Percentiles rank a stretch among this genome's conserved stretches.
Evolutionary conservation across 2,888 invertebrate genomes (phyloP).

Genomic region (Aporophyla lueneburgensis): DNA sequence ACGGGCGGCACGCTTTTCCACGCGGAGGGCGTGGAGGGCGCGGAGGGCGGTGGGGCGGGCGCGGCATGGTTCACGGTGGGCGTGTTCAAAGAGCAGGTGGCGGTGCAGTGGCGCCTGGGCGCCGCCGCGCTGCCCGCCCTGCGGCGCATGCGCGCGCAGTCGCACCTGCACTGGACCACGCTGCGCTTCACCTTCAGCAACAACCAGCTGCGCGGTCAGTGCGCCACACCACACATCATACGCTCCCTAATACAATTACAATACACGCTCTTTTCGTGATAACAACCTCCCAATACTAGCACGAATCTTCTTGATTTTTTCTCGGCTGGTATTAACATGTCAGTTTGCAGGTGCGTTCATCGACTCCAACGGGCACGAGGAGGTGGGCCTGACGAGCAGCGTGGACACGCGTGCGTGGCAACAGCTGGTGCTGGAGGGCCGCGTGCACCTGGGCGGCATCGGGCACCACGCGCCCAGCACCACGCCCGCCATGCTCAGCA

Average conservation of each 20-base stretch:
- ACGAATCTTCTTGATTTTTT: too few relatives aligned
- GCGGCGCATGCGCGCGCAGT: conserved; percentile 75
- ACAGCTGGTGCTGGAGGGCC: conserved; percentile 85
- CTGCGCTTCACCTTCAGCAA: conserved; percentile 81
- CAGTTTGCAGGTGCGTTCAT: conserved; percentile 74
- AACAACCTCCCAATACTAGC: too few relatives aligned
- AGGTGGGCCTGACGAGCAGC: conserved; percentile 85
- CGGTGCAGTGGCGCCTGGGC: conserved; percentile 92
- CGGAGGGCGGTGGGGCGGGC: conserved; percentile 68
- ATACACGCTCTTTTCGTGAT: background rate
- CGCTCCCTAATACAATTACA: background rate
- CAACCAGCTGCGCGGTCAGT: conserved; percentile 70
- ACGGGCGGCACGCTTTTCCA: conserved; percentile 95
- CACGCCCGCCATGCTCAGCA: conserved; percentile 22
- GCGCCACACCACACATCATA: conserved; percentile 61
- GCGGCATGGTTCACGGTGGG: conserved; percentile 92
- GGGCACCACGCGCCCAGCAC: conserved; percentile 53
- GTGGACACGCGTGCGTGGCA: conserved; percentile 89
- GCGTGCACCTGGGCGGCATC: conserved; percentile 82
- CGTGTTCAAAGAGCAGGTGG: conserved; percentile 93
- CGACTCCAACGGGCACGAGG: conserved; percentile 89
- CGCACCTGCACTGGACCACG: conserved; percentile 79
- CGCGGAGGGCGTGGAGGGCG: conserved; percentile 84
- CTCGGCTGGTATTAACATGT: background rate
- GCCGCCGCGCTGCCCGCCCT: conserved; percentile 76